Conservation (phyloP, 2,797 vertebrate genomes). For the Ispidina picta region DNA sequence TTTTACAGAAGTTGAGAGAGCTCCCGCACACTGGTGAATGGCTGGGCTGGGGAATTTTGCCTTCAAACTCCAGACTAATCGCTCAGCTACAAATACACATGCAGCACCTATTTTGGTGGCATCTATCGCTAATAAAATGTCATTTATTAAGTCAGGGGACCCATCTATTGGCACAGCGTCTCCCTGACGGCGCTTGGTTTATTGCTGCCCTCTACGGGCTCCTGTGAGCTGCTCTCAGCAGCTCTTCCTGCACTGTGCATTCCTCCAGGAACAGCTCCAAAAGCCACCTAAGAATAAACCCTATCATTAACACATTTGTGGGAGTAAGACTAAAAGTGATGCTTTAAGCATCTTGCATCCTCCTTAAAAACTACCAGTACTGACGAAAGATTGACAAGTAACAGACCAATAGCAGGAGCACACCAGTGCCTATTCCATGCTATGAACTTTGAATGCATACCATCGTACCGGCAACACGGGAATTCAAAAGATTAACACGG, state of each 20-base stretch:
- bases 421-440: conserved; percentile 23
- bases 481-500: conserved; percentile 51
- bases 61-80: neutral
- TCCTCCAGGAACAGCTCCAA: conserved; percentile 63
- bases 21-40: neutral
- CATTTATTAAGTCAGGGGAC: neutral
- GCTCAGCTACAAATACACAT: neutral
- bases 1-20: neutral
- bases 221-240: neutral
- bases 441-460: conserved; percentile 52
- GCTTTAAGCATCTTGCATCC: conserved; percentile 66
- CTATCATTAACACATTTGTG: conserved; percentile 70
- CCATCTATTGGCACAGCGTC: neutral
- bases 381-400: conserved; percentile 60
- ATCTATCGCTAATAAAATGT: conserved; percentile 10
- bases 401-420: conserved; percentile 64
- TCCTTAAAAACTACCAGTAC: conserved; percentile 58
- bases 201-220: conserved; percentile 79
- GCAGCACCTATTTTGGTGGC: neutral
- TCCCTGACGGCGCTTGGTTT: neutral
- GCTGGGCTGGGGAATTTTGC: neutral
- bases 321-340: conserved; percentile 67
- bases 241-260: neutral
- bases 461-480: conserved; percentile 33
- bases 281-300: conserved; percentile 71